These are phyloP conservation scores for Meleagris gallopavo DNA, from an alignment of 2,113 vertebrate species.

Conservation along the genomic window DNA sequence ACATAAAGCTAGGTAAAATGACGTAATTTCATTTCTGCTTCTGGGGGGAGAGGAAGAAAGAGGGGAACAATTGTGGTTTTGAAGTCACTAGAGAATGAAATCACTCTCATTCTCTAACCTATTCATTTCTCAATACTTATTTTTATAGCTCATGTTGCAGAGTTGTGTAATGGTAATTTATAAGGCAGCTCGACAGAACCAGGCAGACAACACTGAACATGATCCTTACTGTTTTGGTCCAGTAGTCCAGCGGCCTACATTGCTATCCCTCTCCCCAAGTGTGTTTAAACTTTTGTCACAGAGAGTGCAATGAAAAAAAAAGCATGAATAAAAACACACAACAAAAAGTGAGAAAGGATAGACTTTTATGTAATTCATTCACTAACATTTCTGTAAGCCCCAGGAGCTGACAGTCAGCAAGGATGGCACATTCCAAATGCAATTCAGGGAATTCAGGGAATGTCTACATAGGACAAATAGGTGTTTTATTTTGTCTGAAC, in stretches of 20 bases:
- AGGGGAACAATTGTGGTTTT: constrained; percentile 55
- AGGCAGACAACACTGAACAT: not conserved
- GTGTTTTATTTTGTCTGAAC: constrained; percentile 55
- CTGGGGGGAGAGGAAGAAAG: constrained; percentile 33
- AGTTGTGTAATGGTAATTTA: constrained; percentile 56
- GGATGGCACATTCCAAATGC: constrained; percentile 5
- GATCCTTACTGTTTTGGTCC: not conserved
- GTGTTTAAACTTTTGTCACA: not conserved
- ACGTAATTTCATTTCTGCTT: constrained; percentile 36
- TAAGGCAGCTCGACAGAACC: not conserved
- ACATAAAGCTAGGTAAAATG: not conserved
- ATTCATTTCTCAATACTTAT: constrained; percentile 57
- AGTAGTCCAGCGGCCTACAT: not conserved
- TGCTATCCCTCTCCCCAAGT: not conserved
- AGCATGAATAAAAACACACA: not conserved
- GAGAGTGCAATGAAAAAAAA: not conserved
- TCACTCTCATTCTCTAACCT: constrained; percentile 42
- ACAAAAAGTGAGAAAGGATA: not conserved
- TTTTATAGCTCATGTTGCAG: constrained; percentile 32
- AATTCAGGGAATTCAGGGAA: constrained; percentile 32
- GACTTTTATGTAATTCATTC: not conserved
- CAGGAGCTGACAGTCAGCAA: not conserved
- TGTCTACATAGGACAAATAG: constrained; percentile 9
- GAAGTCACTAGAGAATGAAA: constrained; percentile 51
- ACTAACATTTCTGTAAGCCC: constrained; percentile 9